phyloP scores from a whole-genome alignment of 2,888 invertebrate genomes.

The Limnephilus rhombicus region DNA sequence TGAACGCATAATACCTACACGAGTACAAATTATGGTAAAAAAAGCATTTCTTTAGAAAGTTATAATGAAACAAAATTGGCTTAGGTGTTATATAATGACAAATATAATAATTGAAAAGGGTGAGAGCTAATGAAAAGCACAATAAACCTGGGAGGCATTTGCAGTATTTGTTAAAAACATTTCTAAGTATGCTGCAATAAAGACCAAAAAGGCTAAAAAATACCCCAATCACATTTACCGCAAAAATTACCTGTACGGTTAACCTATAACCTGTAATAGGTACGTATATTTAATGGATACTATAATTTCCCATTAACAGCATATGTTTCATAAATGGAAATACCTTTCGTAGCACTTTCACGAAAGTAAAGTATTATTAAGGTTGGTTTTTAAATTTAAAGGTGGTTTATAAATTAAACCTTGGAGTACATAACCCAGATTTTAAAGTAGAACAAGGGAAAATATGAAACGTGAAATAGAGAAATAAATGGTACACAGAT shows the following conservation, averaged over 20 bases:
- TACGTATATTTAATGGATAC: background rate
- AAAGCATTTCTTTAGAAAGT: too few species aligned
- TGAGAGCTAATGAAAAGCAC: too few species aligned
- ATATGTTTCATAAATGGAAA: background rate
- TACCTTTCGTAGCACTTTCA: background rate
- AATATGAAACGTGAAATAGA: background rate
- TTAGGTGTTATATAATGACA: too few species aligned
- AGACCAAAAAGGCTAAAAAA: background rate
- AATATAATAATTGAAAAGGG: too few species aligned
- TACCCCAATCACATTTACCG: background rate
- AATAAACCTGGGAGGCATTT: too few species aligned
- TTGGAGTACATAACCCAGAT: background rate
- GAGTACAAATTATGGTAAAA: too few species aligned
- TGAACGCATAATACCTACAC: background rate
- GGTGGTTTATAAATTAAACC: background rate
- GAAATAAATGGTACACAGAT: background rate
- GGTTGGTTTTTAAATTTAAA: background rate
- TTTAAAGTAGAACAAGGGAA: background rate
- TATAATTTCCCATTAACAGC: background rate
- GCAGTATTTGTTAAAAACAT: too few species aligned
- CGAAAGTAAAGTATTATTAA: background rate
- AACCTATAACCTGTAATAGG: background rate
- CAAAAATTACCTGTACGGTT: background rate
- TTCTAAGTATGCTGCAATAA: too few species aligned
- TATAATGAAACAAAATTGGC: too few species aligned